phyloP scores from a whole-genome alignment of 2,113 vertebrate genomes.

The Climacteris rufus region DNA sequence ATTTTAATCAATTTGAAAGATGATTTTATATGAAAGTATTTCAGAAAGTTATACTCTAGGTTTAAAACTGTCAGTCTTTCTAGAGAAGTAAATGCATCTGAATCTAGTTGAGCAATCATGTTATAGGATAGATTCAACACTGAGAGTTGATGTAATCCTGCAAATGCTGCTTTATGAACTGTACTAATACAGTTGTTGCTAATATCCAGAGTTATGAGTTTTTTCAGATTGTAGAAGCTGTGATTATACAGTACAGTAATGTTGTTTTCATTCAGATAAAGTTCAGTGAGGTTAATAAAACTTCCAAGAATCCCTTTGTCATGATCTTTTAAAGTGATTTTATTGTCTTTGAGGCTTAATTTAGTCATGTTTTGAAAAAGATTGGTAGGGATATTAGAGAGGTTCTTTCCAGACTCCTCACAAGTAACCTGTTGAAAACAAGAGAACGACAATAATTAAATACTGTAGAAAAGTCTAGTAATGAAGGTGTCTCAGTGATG shows the following conservation, averaged over 20 bases:
- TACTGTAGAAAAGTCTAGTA: neutral
- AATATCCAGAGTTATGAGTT: conserved; percentile 75
- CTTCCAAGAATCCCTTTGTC: conserved; percentile 65
- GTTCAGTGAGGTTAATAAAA: conserved; percentile 70
- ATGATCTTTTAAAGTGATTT: conserved; percentile 55
- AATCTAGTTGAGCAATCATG: conserved; percentile 68
- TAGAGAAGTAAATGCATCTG: conserved; percentile 54
- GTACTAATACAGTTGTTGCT: conserved; percentile 72
- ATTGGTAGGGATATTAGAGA: conserved; percentile 61
- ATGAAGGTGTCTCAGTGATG: neutral
- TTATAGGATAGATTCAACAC: conserved; percentile 81
- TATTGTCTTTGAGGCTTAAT: conserved; percentile 71
- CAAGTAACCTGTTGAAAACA: conserved; percentile 63
- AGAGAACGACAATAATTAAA: conserved; percentile 11
- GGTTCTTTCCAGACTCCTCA: conserved; percentile 45
- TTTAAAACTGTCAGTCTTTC: conserved; percentile 65
- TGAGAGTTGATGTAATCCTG: conserved; percentile 65
- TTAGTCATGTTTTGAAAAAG: conserved; percentile 49
- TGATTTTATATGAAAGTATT: conserved; percentile 46
- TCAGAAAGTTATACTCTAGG: conserved; percentile 70
- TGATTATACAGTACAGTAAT: conserved; percentile 63
- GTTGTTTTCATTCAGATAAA: conserved; percentile 73
- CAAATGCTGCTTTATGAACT: conserved; percentile 73
- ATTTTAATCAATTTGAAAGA: conserved; percentile 54
- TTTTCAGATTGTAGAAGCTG: conserved; percentile 68